A percentile compares a stretch with the other conserved stretches of the same genome.
Conservation (phyloP, 2,797 vertebrate species). For the Coilia nasus region DNA sequence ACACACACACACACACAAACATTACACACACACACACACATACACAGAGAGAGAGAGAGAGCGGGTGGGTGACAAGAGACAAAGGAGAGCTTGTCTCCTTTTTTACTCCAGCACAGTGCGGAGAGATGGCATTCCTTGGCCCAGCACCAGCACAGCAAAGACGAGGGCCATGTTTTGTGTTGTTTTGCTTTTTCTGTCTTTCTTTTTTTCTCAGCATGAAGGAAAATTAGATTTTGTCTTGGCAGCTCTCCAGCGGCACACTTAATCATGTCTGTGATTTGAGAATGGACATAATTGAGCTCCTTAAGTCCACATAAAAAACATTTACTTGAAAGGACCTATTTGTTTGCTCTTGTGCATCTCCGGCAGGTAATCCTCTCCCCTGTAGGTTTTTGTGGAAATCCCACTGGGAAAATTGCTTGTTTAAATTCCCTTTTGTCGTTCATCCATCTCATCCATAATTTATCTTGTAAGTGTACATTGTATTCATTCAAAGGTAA, state of each 20-base stretch:
- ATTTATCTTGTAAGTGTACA: background rate
- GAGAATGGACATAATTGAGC: slow-evolving; percentile 20
- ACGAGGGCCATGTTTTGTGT: background rate
- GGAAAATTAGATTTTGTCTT: background rate
- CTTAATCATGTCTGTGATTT: background rate
- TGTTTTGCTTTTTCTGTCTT: background rate
- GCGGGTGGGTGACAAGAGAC: slow-evolving; percentile 34
- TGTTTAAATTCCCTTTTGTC: background rate
- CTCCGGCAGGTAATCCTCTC: background rate
- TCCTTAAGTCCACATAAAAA: background rate
- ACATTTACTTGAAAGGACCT: background rate
- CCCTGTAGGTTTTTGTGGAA: background rate
- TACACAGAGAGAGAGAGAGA: background rate
- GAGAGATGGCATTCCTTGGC: slow-evolving; percentile 53
- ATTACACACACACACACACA: no score
- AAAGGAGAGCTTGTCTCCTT: slow-evolving; percentile 54
- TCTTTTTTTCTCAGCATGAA: slow-evolving; percentile 21
- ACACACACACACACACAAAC: background rate
- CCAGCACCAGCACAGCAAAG: slow-evolving; percentile 8
- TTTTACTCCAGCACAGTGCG: slow-evolving; percentile 32
- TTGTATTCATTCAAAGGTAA: background rate
- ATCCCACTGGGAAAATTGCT: background rate
- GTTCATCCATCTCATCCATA: background rate
- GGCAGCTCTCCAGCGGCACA: background rate
- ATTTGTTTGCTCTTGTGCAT: background rate